Percentiles rank a stretch among this genome's conserved stretches.
Conservation (phyloP, 2,113 vertebrate genomes). For the Piprites chloris region DNA sequence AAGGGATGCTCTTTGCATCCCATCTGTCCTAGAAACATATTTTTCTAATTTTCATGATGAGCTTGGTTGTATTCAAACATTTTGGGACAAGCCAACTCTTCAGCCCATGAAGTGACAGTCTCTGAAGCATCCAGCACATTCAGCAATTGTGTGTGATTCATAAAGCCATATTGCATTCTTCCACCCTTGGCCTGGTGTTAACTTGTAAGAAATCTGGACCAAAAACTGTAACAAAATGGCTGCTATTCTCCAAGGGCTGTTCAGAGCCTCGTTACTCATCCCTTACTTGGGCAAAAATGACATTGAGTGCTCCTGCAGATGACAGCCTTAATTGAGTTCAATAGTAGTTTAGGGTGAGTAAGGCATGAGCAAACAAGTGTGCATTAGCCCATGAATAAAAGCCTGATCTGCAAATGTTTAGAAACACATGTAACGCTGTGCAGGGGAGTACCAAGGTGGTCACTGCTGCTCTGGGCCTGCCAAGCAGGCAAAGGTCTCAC, state of each 20-base stretch:
- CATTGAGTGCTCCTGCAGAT: constrained; percentile 58
- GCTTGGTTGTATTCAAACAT: not conserved
- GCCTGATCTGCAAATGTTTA: constrained; percentile 27
- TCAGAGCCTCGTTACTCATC: constrained; percentile 54
- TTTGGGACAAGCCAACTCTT: not conserved
- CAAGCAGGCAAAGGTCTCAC: not conserved
- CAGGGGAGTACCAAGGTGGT: not conserved
- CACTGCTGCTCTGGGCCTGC: not conserved
- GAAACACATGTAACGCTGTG: not conserved
- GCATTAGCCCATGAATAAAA: constrained; percentile 48
- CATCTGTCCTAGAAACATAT: not conserved
- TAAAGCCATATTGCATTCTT: constrained; percentile 31
- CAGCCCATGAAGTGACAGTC: not conserved
- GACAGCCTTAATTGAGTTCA: constrained; percentile 64
- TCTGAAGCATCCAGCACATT: not conserved
- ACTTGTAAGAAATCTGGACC: constrained; percentile 48
- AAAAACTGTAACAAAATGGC: constrained; percentile 51
- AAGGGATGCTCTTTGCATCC: not conserved
- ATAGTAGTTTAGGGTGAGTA: constrained; percentile 60
- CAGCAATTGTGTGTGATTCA: constrained; percentile 44
- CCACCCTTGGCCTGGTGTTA: constrained; percentile 45
- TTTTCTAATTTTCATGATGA: constrained; percentile 6
- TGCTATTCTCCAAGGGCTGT: constrained; percentile 46
- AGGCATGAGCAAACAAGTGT: constrained; percentile 62
- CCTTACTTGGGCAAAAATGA: constrained; percentile 68